phyloP scores from a whole-genome alignment of 1,140 invertebrate species.

The Drosophila littoralis region DNA sequence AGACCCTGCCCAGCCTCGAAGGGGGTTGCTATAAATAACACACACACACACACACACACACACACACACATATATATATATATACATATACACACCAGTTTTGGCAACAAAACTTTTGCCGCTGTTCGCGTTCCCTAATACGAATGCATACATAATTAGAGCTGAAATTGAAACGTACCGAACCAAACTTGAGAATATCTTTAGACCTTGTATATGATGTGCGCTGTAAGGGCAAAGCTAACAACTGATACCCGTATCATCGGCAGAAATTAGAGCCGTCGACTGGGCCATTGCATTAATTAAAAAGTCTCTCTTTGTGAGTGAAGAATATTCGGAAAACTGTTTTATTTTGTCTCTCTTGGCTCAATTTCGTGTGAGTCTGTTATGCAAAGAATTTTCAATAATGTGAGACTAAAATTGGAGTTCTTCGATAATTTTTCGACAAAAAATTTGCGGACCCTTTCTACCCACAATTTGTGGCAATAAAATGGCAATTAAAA shows the following conservation, averaged over 20 bases:
- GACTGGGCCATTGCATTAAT: conserved; percentile 3
- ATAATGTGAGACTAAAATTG: too few relatives aligned
- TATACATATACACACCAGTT: background rate
- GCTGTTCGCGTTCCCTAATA: conserved; percentile 57
- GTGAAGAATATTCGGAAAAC: too few relatives aligned
- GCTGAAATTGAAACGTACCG: conserved; percentile 7
- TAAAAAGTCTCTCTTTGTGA: background rate
- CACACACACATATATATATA: too few relatives aligned
- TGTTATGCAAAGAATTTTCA: too few relatives aligned
- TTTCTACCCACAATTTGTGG: too few relatives aligned
- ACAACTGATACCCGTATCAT: background rate
- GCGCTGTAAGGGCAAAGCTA: background rate
- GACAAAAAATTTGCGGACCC: too few relatives aligned
- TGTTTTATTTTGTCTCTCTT: too few relatives aligned
- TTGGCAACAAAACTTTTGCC: conserved; percentile 56
- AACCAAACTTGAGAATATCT: conserved; percentile 21
- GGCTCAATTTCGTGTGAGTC: too few relatives aligned
- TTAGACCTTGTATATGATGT: conserved; percentile 1
- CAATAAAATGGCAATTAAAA: too few relatives aligned
- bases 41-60: too few relatives aligned
- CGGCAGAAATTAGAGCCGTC: background rate
- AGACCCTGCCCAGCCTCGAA: conserved; percentile 43
- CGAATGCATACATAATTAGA: conserved; percentile 75
- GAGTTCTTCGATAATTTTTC: too few relatives aligned
- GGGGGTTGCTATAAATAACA: background rate